phyloP scores from a whole-genome alignment of 1,140 invertebrate genomes.

The Anastrepha obliqua region DNA sequence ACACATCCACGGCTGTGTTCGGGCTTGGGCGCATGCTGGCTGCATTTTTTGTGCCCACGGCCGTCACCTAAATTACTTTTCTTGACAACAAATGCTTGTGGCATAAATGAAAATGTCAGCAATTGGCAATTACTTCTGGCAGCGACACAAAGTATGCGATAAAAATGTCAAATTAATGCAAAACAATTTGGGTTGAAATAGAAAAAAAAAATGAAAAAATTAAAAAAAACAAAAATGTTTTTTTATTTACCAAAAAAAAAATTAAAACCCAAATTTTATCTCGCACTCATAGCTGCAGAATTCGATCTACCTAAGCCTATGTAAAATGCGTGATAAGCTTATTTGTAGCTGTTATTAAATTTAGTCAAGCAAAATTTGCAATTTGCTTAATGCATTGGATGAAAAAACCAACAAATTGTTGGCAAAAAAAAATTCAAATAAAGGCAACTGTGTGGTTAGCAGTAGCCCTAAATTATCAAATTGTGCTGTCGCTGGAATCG shows the following conservation, averaged over 20 bases:
- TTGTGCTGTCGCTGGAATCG: neutral
- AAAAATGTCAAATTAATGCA: slow-evolving; percentile 48
- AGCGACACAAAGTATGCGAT: slow-evolving; percentile 17
- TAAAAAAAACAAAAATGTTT: neutral
- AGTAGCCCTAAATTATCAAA: slow-evolving; percentile 27
- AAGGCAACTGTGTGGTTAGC: neutral
- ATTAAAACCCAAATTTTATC: neutral
- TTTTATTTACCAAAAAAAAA: neutral
- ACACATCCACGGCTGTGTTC: neutral
- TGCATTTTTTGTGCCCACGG: slow-evolving; percentile 41
- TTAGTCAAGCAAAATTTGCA: slow-evolving; percentile 26
- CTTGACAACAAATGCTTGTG: slow-evolving; percentile 45
- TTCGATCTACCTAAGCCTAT: neutral
- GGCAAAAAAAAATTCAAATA: neutral
- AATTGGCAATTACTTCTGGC: slow-evolving; percentile 40
- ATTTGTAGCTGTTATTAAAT: slow-evolving; percentile 20
- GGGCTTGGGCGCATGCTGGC: neutral
- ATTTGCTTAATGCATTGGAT: neutral
- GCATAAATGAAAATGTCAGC: slow-evolving; percentile 48
- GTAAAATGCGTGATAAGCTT: neutral
- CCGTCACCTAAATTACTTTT: slow-evolving; percentile 22
- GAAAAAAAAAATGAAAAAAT: neutral
- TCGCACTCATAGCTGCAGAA: neutral
- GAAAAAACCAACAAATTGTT: neutral
- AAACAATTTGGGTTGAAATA: neutral